These are phyloP conservation scores for Neolamprologus caudopunctatus DNA, from an alignment of 2,113 vertebrate species.

Conservation along the genomic window DNA sequence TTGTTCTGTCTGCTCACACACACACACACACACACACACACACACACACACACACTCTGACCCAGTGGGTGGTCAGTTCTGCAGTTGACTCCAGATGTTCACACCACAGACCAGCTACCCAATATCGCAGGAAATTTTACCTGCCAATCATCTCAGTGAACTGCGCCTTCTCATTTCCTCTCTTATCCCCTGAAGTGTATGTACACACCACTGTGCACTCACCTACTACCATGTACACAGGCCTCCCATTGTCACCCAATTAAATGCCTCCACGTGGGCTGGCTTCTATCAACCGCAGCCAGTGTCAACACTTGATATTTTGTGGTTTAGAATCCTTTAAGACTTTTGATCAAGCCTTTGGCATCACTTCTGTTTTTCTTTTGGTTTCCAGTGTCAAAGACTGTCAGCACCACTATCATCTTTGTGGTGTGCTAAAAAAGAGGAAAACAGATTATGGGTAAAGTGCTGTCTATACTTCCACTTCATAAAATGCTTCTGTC, in stretches of 20 bases:
- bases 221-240: background rate
- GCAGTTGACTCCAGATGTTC: conserved; percentile 47
- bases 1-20: background rate
- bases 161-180: conserved; percentile 30
- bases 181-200: background rate
- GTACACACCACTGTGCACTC: background rate
- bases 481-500: background rate
- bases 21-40: background rate
- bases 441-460: background rate
- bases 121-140: background rate
- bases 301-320: background rate
- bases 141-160: conserved; percentile 26
- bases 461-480: background rate
- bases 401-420: background rate
- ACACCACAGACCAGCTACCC: background rate
- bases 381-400: background rate
- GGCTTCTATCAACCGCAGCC: background rate
- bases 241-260: conserved; percentile 24
- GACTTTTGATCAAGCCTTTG: background rate
- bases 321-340: background rate
- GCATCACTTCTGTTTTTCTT: conserved; percentile 14
- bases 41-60: background rate
- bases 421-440: background rate
- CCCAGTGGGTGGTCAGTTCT: conserved; percentile 39
- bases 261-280: background rate